phyloP scores from a whole-genome alignment of 2,888 invertebrate genomes.

The Athripsodes cinereus region DNA sequence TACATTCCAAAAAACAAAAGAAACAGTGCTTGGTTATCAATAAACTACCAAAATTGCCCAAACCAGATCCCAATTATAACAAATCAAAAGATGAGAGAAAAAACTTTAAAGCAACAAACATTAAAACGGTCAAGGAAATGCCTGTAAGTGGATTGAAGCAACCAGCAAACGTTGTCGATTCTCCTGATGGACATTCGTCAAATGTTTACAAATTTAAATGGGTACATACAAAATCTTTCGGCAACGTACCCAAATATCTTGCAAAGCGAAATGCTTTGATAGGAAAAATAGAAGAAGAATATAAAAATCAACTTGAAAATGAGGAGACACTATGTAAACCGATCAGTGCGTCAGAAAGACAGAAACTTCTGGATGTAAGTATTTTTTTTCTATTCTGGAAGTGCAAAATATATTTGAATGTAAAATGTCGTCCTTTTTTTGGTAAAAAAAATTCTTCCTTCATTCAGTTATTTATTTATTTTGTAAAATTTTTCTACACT shows the following conservation, averaged over 20 bases:
- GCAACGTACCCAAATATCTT: slow-evolving; percentile 64
- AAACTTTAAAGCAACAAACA: slow-evolving; percentile 56
- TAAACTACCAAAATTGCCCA: background rate
- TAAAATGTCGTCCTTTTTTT: too few relatives aligned
- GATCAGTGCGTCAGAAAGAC: slow-evolving; percentile 55
- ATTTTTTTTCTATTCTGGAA: background rate
- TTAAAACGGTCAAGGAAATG: slow-evolving; percentile 39
- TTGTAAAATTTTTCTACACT: too few relatives aligned
- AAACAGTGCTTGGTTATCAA: background rate
- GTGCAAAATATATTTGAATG: too few relatives aligned
- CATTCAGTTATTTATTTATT: too few relatives aligned
- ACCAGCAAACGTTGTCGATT: slow-evolving; percentile 48
- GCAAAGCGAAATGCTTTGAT: slow-evolving; percentile 45
- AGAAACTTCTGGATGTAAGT: slow-evolving; percentile 53
- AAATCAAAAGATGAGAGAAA: slow-evolving; percentile 28
- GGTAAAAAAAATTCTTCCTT: too few relatives aligned
- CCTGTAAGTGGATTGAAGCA: slow-evolving; percentile 44
- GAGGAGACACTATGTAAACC: slow-evolving; percentile 56
- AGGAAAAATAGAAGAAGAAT: slow-evolving; percentile 35
- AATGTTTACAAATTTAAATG: slow-evolving; percentile 62
- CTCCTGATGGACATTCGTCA: slow-evolving; percentile 56
- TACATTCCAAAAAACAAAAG: slow-evolving; percentile 36
- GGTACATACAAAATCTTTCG: slow-evolving; percentile 60
- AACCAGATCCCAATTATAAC: background rate
- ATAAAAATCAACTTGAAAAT: slow-evolving; percentile 36